phyloP scores from a whole-genome alignment of 2,113 vertebrate species.

The Pedionomus torquatus region DNA sequence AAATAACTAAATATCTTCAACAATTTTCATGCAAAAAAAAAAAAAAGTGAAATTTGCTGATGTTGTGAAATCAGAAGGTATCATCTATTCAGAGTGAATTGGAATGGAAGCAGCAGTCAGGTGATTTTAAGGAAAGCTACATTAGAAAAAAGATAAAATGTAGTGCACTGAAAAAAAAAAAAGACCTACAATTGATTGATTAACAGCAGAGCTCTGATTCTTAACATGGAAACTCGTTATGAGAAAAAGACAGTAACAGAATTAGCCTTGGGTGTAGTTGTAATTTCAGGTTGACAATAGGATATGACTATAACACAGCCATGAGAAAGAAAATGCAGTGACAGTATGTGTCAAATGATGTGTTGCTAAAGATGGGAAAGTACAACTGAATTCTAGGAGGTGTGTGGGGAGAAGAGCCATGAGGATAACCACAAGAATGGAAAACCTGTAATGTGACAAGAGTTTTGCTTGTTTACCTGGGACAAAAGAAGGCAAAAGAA shows the following conservation, averaged over 20 bases:
- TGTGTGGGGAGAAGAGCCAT: background rate
- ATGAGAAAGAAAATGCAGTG: background rate
- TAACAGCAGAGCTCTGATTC: background rate
- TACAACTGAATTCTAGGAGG: background rate
- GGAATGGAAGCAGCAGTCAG: background rate
- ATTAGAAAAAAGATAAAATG: background rate
- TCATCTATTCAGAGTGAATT: background rate
- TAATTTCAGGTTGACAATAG: background rate
- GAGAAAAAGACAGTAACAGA: background rate
- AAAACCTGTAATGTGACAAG: background rate
- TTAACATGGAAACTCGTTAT: background rate
- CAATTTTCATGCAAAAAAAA: background rate
- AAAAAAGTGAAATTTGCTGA: background rate
- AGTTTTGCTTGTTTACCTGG: background rate
- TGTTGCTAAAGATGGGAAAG: background rate
- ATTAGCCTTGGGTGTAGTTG: background rate
- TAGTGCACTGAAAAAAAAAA: background rate
- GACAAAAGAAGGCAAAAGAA: background rate
- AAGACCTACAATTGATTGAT: background rate
- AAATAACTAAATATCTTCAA: background rate
- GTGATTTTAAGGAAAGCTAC: background rate
- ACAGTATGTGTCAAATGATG: background rate
- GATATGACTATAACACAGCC: background rate
- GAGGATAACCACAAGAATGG: background rate
- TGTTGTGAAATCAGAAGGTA: background rate